Evolutionary conservation across 2,113 vertebrate species (phyloP).

Genomic region (Lonchura striata): DNA sequence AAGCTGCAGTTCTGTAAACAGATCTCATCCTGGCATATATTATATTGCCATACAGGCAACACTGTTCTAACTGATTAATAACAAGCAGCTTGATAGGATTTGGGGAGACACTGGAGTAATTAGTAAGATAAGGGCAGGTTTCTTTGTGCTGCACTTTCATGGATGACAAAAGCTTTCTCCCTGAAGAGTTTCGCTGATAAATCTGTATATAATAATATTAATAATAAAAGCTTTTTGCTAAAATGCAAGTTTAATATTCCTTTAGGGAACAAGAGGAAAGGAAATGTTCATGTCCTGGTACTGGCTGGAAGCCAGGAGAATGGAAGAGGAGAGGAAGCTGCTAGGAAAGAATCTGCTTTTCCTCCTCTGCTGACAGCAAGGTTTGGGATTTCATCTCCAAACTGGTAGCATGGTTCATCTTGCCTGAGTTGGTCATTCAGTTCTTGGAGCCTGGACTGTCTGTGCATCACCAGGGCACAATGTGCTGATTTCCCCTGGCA

Average conservation of each 20-base stretch:
- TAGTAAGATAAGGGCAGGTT: constrained; percentile 70
- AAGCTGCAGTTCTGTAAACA: constrained; percentile 47
- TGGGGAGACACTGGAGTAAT: constrained; percentile 64
- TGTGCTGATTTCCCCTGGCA: not conserved
- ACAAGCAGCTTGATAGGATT: constrained; percentile 61
- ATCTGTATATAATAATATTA: constrained; percentile 52
- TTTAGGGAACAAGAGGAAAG: not conserved
- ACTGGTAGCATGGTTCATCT: not conserved
- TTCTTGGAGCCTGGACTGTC: not conserved
- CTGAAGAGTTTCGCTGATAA: constrained; percentile 60
- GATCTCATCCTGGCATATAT: constrained; percentile 6
- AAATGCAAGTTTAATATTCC: constrained; percentile 39
- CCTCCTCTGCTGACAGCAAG: not conserved
- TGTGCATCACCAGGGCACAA: not conserved
- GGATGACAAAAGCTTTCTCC: constrained; percentile 62
- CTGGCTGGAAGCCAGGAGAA: not conserved
- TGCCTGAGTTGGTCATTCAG: not conserved
- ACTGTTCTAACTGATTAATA: constrained; percentile 61
- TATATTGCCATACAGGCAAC: constrained; percentile 26
- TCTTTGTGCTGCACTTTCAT: constrained; percentile 57
- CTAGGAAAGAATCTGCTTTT: not conserved
- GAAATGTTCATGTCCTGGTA: not conserved
- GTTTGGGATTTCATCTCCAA: not conserved
- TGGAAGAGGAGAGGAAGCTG: not conserved
- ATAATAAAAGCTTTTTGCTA: constrained; percentile 36